Evolutionary conservation across 2,888 invertebrate genomes (phyloP).

Genomic region (Cybosia mesomella): DNA sequence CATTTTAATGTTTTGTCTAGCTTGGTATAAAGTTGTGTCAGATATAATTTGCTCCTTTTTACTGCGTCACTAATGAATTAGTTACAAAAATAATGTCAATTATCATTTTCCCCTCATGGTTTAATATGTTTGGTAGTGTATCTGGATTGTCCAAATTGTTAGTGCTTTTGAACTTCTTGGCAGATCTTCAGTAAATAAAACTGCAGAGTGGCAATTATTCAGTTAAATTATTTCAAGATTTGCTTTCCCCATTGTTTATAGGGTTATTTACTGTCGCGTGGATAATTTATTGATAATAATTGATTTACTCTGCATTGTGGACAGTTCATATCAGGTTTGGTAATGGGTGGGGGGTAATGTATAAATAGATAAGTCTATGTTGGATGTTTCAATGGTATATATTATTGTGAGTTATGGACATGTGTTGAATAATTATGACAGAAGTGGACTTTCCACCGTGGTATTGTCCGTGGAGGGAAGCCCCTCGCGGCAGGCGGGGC

Average conservation of each 20-base stretch:
- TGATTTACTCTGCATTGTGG: conserved; percentile 63
- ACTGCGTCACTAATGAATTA: conserved; percentile 44
- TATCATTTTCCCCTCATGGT: conserved; percentile 37
- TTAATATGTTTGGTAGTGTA: conserved; percentile 60
- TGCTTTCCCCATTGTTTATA: conserved; percentile 21
- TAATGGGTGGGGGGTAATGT: conserved; percentile 26
- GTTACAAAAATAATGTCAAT: conserved; percentile 32
- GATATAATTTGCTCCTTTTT: conserved; percentile 58
- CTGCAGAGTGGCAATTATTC: conserved; percentile 75
- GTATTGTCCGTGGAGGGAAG: conserved; percentile 91
- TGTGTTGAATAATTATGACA: conserved; percentile 81
- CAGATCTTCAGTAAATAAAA: conserved; percentile 66
- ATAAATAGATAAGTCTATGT: conserved; percentile 29
- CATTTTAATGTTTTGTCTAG: conserved; percentile 25
- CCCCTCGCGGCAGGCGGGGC: conserved; percentile 85
- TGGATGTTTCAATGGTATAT: conserved; percentile 44
- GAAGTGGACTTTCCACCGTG: conserved; percentile 94
- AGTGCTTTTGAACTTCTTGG: conserved; percentile 42
- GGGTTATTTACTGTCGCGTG: conserved; percentile 20
- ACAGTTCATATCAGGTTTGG: conserved; percentile 33
- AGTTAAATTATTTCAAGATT: conserved; percentile 21
- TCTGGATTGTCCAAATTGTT: conserved; percentile 82
- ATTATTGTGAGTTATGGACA: conserved; percentile 59
- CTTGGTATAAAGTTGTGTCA: conserved; percentile 46
- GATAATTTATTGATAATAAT: conserved; percentile 37